Percentiles rank a stretch among this genome's conserved stretches.
Evolutionary conservation across 1,140 invertebrate genomes (phyloP).

Genomic region (Riptortus pedestris): DNA sequence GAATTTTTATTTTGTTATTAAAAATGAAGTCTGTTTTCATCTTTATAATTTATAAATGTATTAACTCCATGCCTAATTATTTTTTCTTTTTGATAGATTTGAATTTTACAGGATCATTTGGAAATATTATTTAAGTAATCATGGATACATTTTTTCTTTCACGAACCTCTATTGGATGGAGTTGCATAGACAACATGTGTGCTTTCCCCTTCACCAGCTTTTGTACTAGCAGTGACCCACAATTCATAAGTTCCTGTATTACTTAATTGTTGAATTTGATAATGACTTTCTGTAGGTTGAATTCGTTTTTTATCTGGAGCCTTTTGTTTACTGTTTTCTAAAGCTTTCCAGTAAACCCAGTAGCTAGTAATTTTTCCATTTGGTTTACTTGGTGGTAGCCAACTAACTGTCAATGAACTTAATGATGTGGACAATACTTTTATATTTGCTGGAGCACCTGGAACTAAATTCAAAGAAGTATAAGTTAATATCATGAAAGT

Average conservation of each 20-base stretch:
- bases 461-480: conserved; percentile 35
- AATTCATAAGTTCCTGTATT: conserved; percentile 44
- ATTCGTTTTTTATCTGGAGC: conserved; percentile 32
- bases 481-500: too few species aligned
- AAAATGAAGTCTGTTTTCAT: too few species aligned
- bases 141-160: too few species aligned
- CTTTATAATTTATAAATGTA: too few species aligned
- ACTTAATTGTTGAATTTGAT: conserved; percentile 38
- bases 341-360: conserved; percentile 37
- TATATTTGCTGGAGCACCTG: conserved; percentile 40
- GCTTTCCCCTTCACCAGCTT: conserved; percentile 62
- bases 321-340: conserved; percentile 39
- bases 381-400: conserved; percentile 40
- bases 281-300: conserved; percentile 32
- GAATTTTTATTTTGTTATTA: too few species aligned
- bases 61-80: too few species aligned
- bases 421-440: conserved; percentile 39
- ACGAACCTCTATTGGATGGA: conserved; percentile 21
- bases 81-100: too few species aligned
- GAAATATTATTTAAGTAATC: too few species aligned
- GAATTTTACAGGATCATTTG: too few species aligned
- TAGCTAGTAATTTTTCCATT: conserved; percentile 44
- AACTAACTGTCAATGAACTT: conserved; percentile 39
- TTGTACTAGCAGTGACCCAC: conserved; percentile 73
- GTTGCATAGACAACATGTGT: conserved; percentile 35